Evolutionary conservation across 2,888 invertebrate species (phyloP).

Genomic region (Phasia obesa): DNA sequence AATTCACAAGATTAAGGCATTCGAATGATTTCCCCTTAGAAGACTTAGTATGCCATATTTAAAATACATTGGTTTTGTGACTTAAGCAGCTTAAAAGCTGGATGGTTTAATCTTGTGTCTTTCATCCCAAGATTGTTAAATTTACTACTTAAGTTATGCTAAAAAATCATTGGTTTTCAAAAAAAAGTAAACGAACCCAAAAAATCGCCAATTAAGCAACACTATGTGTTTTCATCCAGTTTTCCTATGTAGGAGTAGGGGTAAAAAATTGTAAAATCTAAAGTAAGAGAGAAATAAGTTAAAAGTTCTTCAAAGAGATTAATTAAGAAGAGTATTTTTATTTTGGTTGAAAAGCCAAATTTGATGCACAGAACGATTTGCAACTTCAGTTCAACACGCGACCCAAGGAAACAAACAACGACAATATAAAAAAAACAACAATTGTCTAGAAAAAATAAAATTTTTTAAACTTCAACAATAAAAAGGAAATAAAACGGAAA

Average conservation of each 20-base stretch:
- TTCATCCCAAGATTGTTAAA: too few relatives aligned
- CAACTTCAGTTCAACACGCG: conserved; percentile 75
- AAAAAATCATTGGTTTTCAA: too few relatives aligned
- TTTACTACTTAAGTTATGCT: too few relatives aligned
- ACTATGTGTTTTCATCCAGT: conserved; percentile 27
- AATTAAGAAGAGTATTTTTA: conserved; percentile 12
- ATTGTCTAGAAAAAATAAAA: conserved; percentile 7
- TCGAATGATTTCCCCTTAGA: too few relatives aligned
- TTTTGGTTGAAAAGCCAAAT: conserved; percentile 18
- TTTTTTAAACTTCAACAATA: conserved; percentile 2
- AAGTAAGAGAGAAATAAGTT: conserved; percentile 47
- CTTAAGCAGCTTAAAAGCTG: too few relatives aligned
- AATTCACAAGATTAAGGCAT: too few relatives aligned
- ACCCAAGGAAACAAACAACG: conserved; percentile 73
- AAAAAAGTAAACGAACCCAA: too few relatives aligned
- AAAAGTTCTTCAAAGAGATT: conserved; percentile 47
- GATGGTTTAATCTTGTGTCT: too few relatives aligned
- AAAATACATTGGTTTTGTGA: too few relatives aligned
- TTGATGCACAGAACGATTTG: conserved; percentile 57
- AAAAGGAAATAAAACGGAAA: conserved; percentile 53
- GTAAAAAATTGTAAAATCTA: conserved; percentile 33
- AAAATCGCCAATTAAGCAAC: neutral
- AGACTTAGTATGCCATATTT: too few relatives aligned
- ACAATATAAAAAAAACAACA: conserved; percentile 13
- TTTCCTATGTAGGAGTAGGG: conserved; percentile 6